Conservation (phyloP, 2,797 vertebrate species). For the Uromys caudimaculatus region DNA sequence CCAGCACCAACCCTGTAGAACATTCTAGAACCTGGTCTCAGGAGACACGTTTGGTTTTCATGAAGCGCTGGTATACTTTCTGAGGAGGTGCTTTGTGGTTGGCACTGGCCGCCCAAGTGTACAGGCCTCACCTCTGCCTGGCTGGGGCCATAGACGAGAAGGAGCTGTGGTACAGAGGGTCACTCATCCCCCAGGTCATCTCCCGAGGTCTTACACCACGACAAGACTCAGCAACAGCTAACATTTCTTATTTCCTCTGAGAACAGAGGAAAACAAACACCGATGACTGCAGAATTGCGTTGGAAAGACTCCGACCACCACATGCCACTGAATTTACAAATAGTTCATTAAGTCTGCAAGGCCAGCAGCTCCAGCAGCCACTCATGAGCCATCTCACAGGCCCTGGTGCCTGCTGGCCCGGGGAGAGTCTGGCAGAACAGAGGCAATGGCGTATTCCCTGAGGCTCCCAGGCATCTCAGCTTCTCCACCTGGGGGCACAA, state of each 20-base stretch:
- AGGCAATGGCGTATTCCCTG: fast-evolving
- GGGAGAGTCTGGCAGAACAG: fast-evolving
- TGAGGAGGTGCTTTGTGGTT: background rate
- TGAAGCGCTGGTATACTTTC: background rate
- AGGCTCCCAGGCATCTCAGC: fast-evolving
- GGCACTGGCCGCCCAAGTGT: background rate
- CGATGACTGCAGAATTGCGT: background rate
- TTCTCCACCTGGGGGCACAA: fast-evolving
- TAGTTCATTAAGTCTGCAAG: background rate
- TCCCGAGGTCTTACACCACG: background rate
- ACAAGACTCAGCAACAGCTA: background rate
- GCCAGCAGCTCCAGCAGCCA: background rate
- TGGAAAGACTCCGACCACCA: background rate
- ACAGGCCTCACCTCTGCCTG: background rate
- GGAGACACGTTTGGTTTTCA: background rate
- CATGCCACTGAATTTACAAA: background rate
- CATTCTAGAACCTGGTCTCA: background rate
- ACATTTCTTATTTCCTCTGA: background rate
- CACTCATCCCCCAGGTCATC: background rate
- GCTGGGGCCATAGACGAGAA: background rate
- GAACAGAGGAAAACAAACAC: background rate
- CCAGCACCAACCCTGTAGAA: background rate
- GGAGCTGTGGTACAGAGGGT: background rate
- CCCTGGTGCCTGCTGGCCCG: fast-evolving
- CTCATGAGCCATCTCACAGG: fast-evolving